Evolutionary conservation across 2,113 vertebrate species (phyloP).

Genomic region (Pangasianodon hypophthalmus): DNA sequence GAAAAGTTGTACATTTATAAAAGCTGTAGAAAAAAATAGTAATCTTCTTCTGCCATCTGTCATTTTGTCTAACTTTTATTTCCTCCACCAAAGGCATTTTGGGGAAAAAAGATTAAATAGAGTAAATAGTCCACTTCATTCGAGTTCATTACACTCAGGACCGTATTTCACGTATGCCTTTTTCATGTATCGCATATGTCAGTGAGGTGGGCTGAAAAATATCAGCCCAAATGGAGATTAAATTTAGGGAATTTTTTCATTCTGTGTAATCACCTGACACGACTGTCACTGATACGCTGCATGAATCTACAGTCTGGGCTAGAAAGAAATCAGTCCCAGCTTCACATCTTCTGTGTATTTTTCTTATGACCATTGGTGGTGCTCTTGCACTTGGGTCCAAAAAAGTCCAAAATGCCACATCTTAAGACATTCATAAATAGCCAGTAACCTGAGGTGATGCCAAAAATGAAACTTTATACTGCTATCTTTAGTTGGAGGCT

Average conservation of each 20-base stretch:
- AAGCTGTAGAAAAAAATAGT: not conserved
- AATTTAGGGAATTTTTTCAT: not conserved
- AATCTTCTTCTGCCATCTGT: not conserved
- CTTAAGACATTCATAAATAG: not conserved
- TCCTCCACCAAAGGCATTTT: not conserved
- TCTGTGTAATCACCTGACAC: not conserved
- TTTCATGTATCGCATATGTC: not conserved
- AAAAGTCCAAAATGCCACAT: not conserved
- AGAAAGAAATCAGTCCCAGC: not conserved
- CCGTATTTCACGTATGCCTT: not conserved
- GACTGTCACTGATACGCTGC: not conserved
- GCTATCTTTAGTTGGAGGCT: not conserved
- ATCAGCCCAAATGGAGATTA: not conserved
- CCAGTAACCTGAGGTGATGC: not conserved
- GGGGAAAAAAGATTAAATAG: not conserved
- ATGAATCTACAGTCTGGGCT: not conserved
- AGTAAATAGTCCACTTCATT: not conserved
- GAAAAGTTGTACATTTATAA: not conserved
- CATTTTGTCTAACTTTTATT: not conserved
- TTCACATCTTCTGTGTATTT: not conserved
- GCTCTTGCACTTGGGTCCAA: not conserved
- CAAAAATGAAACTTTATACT: not conserved
- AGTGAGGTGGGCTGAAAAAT: not conserved
- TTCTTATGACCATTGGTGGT: not conserved
- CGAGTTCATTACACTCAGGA: not conserved